A percentile compares a stretch with the other conserved stretches of the same genome.
Evolutionary conservation across 2,888 invertebrate genomes (phyloP).

Genomic region (Ephialtes manifestator): DNA sequence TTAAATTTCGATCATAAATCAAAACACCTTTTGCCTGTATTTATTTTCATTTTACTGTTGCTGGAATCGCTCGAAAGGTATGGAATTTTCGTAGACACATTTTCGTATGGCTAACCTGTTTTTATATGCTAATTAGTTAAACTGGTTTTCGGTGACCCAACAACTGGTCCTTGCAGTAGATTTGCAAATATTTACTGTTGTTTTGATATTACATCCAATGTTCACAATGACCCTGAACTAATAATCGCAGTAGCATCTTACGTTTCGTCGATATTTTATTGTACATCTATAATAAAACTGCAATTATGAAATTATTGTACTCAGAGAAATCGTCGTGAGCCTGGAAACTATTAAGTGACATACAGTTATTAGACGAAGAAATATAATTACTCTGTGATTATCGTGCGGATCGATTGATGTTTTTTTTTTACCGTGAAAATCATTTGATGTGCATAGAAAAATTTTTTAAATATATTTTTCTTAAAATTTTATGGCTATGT

Average conservation of each 20-base stretch:
- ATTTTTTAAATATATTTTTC: too few species aligned
- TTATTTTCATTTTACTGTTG: neutral
- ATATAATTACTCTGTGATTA: too few species aligned
- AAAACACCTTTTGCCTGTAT: neutral
- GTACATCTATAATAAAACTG: neutral
- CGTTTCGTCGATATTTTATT: neutral
- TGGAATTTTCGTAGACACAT: neutral
- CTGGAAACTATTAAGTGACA: too few species aligned
- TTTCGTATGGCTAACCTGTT: neutral
- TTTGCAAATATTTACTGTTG: neutral
- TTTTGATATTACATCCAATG: neutral
- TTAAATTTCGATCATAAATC: neutral
- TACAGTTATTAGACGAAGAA: too few species aligned
- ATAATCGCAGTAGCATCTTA: neutral
- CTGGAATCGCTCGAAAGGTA: neutral
- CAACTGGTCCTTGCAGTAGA: neutral
- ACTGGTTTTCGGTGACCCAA: constrained; percentile 3
- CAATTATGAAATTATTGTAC: neutral
- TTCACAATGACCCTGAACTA: neutral
- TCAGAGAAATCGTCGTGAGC: neutral
- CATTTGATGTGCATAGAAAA: too few species aligned
- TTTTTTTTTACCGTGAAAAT: too few species aligned
- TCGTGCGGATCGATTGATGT: too few species aligned
- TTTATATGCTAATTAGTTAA: neutral
- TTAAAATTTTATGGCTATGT: too few species aligned